Evolutionary conservation across 2,113 vertebrate species (phyloP).

Genomic region (Brachirus orientalis): DNA sequence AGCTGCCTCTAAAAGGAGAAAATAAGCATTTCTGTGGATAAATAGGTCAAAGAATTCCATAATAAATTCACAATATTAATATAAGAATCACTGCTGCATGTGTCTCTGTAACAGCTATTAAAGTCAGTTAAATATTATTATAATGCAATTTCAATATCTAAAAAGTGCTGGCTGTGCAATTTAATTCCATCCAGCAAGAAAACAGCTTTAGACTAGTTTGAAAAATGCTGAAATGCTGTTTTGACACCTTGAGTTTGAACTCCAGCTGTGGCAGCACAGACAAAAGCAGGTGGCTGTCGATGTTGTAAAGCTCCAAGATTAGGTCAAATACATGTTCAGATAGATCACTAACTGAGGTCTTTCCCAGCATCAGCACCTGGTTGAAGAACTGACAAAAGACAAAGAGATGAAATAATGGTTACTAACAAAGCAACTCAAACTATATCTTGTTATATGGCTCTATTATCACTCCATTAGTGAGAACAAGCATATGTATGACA

Average conservation of each 20-base stretch:
- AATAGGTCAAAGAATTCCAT: constrained; percentile 13
- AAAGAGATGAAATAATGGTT: not conserved
- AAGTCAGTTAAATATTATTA: not conserved
- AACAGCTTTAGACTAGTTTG: too few relatives aligned
- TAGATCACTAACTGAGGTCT: constrained; percentile 97
- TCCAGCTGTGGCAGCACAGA: constrained; percentile 98
- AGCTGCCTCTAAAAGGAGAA: constrained; percentile 41
- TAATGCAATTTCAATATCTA: too few relatives aligned
- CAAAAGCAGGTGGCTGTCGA: constrained; percentile 97
- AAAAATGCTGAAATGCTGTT: not conserved
- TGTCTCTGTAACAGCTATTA: not conserved
- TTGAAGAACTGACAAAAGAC: constrained; percentile 91
- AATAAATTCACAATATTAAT: constrained; percentile 8
- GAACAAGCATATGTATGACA: too few relatives aligned
- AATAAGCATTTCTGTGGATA: constrained; percentile 34
- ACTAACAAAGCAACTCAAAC: not conserved
- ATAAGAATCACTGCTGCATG: not conserved
- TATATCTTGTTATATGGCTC: not conserved
- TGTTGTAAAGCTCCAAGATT: constrained; percentile 98
- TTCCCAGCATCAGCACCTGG: constrained; percentile 99
- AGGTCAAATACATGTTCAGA: constrained; percentile 98
- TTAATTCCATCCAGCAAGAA: not conserved
- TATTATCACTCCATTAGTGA: too few relatives aligned
- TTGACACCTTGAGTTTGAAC: constrained; percentile 96
- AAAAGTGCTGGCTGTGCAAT: too few relatives aligned